Conservation (phyloP, 2,888 invertebrate species). For the Drosophila stalkeri region DNA sequence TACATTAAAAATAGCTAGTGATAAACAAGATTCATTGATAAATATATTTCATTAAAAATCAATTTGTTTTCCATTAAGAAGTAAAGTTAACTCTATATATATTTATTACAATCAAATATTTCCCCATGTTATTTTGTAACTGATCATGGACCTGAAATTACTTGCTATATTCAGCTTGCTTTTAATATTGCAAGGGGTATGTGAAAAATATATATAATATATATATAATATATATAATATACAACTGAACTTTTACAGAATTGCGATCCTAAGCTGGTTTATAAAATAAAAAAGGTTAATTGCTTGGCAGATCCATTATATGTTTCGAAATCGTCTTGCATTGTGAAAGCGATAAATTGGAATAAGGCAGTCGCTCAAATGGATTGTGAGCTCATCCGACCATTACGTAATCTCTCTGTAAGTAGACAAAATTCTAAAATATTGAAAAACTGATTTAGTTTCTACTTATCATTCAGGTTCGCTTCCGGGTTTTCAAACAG, state of each 20-base stretch:
- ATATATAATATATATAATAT: too few species aligned
- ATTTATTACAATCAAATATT: neutral
- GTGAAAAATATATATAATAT: neutral
- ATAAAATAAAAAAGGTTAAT: conserved; percentile 35
- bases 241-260: neutral
- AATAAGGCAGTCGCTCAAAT: conserved; percentile 18
- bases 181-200: neutral
- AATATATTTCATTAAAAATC: neutral
- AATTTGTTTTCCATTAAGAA: neutral
- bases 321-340: conserved; percentile 1
- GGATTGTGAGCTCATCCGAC: conserved; percentile 11
- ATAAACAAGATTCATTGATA: neutral
- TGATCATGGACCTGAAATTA: neutral
- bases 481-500: conserved; percentile 1
- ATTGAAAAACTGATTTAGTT: neutral
- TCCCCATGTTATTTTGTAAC: neutral
- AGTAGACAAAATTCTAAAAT: neutral
- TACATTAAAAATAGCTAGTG: neutral
- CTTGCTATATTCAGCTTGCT: neutral
- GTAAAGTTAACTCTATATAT: neutral
- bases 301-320: conserved; percentile 13
- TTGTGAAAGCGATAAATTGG: conserved; percentile 23
- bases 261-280: conserved; percentile 3
- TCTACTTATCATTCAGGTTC: neutral
- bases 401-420: conserved; percentile 12